Evolutionary conservation across 1,140 invertebrate species (phyloP).

Genomic region (Tetramorium simillimum): DNA sequence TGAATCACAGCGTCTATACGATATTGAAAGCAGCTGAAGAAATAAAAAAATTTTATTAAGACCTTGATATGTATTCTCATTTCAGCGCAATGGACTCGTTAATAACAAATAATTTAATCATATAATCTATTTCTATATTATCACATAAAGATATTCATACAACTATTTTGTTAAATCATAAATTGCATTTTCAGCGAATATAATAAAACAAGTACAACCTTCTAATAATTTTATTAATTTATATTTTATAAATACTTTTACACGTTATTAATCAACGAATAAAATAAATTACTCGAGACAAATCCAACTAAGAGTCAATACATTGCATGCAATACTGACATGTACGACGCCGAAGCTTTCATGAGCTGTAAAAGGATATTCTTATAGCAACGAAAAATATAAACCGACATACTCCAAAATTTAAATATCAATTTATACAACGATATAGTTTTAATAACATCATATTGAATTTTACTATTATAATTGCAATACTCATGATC

Average conservation of each 20-base stretch:
- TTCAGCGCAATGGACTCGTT: neutral
- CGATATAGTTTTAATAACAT: neutral
- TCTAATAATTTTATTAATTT: neutral
- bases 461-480: neutral
- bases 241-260: neutral
- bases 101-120: neutral
- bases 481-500: neutral
- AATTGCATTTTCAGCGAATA: neutral
- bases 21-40: neutral
- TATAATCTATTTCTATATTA: neutral
- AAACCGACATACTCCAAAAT: neutral
- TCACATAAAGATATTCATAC: neutral
- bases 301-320: constrained; percentile 5
- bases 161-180: neutral
- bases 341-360: constrained; percentile 44
- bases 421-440: neutral
- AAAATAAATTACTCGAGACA: neutral
- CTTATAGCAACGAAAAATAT: neutral
- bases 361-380: constrained; percentile 14
- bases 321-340: constrained; percentile 37
- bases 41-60: neutral
- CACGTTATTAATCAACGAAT: neutral
- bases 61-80: neutral
- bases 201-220: neutral
- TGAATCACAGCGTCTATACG: neutral